Evolutionary conservation across 2,113 vertebrate species (phyloP), one percentile per base, ranked within the genome.

Genomic region (Castor canadensis): DNA sequence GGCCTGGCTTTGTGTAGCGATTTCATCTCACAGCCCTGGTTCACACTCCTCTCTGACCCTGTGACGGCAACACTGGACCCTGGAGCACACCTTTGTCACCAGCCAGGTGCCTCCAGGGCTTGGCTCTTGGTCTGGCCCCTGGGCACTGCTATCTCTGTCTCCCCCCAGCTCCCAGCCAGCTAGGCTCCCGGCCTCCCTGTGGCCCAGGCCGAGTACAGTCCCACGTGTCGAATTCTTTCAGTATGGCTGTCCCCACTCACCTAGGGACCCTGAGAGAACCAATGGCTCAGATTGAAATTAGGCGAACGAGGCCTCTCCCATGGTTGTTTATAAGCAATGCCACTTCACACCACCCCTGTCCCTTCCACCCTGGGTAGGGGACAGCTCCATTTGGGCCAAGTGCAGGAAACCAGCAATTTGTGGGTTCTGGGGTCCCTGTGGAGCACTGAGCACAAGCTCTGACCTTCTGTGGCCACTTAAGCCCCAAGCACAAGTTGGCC

Each of bases 401-500:
- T 1, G 5, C 58, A 32, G 58, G 66, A 66, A 9, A 17, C n/a
- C 28, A 22, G 60, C 72, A 45, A 9, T 24, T n/a, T 67, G 7
- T 22, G 47, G 22, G 22, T 15, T 8, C 43, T 0, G 30, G 66
- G n/a, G n/a, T 45, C 16, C 35, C 22, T 8, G 17, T 32, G 60
- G 32, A 22, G 26, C 6, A 40, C 22, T 30, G 32, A 26, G 35
- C 32, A 24, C 38, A 24, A 12, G 3, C 17, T 0, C 43, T 58
- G 45, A 20, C 49, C 60, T 40, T 3, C 66, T 9, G 4, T 20
- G 15, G 26, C 45, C 6, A 1, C 54, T 30, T 35, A 19, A 9
- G 69, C 20, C 17, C 43, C 0, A 5, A 9, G 45, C 10, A 30
- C 40, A 2, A 0, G 1, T 1, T 1, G 81, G n/a, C 16, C 9